Base-by-base conservation (phyloP, 1,140 invertebrate species). In the Drosophila obscura region DNA sequence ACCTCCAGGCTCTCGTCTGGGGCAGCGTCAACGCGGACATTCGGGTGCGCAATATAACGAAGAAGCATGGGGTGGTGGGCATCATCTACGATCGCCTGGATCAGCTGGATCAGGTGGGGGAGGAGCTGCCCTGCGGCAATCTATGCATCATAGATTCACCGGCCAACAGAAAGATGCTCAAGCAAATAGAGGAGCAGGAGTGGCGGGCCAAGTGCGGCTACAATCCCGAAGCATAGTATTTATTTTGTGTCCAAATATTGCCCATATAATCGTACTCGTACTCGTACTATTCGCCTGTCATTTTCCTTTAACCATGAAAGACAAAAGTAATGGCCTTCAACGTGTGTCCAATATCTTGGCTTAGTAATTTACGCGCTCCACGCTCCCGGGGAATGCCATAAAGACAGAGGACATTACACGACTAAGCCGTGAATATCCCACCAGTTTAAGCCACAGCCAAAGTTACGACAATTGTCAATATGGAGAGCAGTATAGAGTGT, bases 371-470 rank as follows among this genome's bases (percentile, higher is more conserved):
- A 78, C 62, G 75, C 59, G 24, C 43, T 61, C 49, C 53, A 57
- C 61, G 71, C 61, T 62, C 61, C 57, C 9, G 35, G 66, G 16
- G 48, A 53, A 39, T 39, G 11, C 67, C 60, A 77, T 72, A 73
- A 83, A 83, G 56, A 66, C 63, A 65, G 73, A 67, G 59, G 53
- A 79, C 71, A 85, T 90, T 90, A 90, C 87, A 83, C 39, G 43
- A 75, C 79, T 90, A 90, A 90, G 87, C 79, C 83, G 81, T 68
- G 75, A 79, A 90, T 89, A 89, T 90, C 74, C 78, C 77, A 78
- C 77, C 65, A 69, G 71, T 48, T 60, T 64, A 39, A 41, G 31
- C 51, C 64, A 48, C 41, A 51, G 35, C 16, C 7, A 51, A 68
- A 74, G 62, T 67, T 72, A 76, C 64, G 60, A 69, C 59, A 15